Base-by-base conservation (phyloP, 2,888 invertebrate genomes). In the Alloscopus bannaensis region DNA sequence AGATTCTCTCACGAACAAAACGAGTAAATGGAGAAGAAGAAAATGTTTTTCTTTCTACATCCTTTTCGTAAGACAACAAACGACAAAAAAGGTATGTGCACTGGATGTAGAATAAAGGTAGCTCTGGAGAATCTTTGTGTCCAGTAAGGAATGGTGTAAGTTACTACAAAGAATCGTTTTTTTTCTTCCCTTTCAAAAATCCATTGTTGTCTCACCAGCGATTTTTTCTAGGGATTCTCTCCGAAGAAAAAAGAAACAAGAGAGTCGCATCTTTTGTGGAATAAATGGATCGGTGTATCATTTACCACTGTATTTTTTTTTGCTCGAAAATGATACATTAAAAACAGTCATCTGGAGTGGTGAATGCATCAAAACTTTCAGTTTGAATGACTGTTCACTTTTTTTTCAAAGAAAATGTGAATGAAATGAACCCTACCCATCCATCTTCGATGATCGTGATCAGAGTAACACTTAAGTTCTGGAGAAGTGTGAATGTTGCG, bases 1-100 rank as follows among this genome's bases (percentile, higher is more conserved):
- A 81, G 76, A 79, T 79, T 76, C 83, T 81, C 79, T 83, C 76
- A 76, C 78, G 70, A 60, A 76, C 68, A 69, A 69, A 40, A 80
- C 65, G 73, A 70, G 68, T 40, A 75, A 31, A 59, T 57, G 69
- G 60, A 50, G 65, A 31, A 60, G 42, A 42, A 60, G 59, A 71
- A 76, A 75, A 60, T 22, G 59, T 24, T n/a, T n/a, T n/a, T n/a
- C n/a, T n/a, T n/a, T n/a, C n/a, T n/a, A n/a, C n/a, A n/a, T n/a
- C n/a, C n/a, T n/a, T n/a, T n/a, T n/a, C n/a, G 36, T 64, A 77
- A 75, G 79, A 82, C 76, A 79, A 81, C 62, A 57, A 75, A 79
- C 69, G 70, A 70, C 68, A 76, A n/a, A n/a, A n/a, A 68, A 76
- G 68, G 68, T 68, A 69, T 68, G 52, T 59, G 50, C 36, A 45